Conservation (phyloP, 2,113 vertebrate genomes). For the Corythornis madagascariensis region DNA sequence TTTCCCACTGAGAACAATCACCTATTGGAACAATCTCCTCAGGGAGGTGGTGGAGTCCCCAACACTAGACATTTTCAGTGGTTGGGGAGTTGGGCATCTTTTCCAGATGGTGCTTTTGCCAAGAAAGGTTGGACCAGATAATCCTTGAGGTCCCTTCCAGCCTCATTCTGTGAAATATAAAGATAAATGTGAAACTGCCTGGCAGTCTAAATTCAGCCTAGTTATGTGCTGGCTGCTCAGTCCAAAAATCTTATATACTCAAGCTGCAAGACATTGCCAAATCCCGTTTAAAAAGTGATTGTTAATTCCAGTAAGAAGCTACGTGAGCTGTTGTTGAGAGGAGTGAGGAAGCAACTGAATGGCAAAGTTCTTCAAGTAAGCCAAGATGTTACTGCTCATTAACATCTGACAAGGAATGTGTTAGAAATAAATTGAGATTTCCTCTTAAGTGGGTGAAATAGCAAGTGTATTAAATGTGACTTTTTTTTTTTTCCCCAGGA, state of each 20-base stretch:
- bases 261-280: not conserved
- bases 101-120: not conserved
- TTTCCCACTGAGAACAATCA: not conserved
- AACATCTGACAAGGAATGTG: not conserved
- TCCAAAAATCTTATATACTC: not conserved
- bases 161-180: not conserved
- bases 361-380: not conserved
- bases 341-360: not conserved
- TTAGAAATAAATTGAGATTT: not conserved
- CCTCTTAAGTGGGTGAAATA: not conserved
- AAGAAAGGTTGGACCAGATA: not conserved
- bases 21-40: not conserved
- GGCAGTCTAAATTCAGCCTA: not conserved
- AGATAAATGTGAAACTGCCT: not conserved
- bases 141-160: not conserved
- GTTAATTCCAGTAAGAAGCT: not conserved
- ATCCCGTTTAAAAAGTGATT: not conserved
- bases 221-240: not conserved
- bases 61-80: not conserved
- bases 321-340: not conserved
- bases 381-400: not conserved
- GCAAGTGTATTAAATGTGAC: not conserved
- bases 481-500: not conserved
- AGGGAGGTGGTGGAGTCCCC: not conserved
- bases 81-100: not conserved